Conservation (phyloP, 2,113 vertebrate species). For the Platanista minor region DNA sequence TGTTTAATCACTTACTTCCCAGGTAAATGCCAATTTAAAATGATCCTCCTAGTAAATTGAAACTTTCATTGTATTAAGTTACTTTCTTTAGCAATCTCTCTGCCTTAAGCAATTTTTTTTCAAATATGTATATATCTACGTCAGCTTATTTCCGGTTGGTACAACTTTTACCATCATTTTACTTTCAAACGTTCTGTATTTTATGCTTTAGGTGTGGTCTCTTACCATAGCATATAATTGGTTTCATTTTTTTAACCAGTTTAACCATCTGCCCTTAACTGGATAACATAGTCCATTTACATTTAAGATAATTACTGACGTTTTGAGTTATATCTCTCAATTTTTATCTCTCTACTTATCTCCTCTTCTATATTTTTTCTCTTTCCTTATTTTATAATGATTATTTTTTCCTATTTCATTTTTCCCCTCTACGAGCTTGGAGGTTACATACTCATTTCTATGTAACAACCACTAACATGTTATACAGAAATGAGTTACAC, state of each 20-base stretch:
- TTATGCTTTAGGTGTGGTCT: background rate
- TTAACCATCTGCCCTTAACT: background rate
- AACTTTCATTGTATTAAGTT: background rate
- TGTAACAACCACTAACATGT: background rate
- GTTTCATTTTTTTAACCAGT: background rate
- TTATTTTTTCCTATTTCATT: background rate
- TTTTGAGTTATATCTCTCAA: background rate
- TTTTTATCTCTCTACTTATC: background rate
- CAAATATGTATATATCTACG: background rate
- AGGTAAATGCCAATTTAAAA: background rate
- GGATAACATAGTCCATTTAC: background rate
- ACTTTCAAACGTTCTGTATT: background rate
- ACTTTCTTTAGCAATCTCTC: background rate
- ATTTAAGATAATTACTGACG: background rate
- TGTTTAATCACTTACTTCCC: background rate
- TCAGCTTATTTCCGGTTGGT: background rate
- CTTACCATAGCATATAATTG: background rate
- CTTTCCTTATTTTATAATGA: background rate
- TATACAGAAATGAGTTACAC: background rate
- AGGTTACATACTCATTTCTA: background rate
- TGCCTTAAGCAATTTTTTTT: background rate
- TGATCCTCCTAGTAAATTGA: background rate
- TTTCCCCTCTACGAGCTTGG: background rate
- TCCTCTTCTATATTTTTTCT: background rate
- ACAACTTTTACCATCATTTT: background rate